Percentiles rank a stretch among this genome's conserved stretches.
Conservation (phyloP, 1,140 invertebrate species). For the Drosophila orena region DNA sequence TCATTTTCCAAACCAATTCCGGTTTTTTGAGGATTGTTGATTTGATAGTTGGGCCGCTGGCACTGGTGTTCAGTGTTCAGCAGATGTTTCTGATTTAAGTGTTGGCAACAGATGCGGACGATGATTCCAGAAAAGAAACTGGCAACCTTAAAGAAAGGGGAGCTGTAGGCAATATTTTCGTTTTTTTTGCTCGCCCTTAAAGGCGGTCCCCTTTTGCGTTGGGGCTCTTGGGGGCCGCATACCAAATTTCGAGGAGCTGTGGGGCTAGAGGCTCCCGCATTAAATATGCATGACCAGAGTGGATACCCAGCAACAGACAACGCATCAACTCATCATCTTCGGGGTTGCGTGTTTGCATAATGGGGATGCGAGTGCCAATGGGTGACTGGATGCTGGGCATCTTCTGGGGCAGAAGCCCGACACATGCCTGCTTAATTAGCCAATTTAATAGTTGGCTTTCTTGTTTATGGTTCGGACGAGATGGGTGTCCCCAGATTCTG, state of each 20-base stretch:
- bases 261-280: constrained; percentile 15
- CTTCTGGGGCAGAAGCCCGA: constrained; percentile 18
- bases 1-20: neutral
- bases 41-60: constrained; percentile 29
- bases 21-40: constrained; percentile 3
- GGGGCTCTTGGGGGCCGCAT: constrained; percentile 20
- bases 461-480: constrained; percentile 58
- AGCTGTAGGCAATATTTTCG: constrained; percentile 1
- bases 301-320: constrained; percentile 26
- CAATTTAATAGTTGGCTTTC: constrained; percentile 78
- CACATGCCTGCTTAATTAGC: constrained; percentile 71
- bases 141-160: neutral
- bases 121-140: constrained; percentile 5
- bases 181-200: constrained; percentile 14
- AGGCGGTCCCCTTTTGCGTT: constrained; percentile 20
- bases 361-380: constrained; percentile 27
- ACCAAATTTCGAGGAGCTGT: constrained; percentile 10
- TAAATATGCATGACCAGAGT: constrained; percentile 50
- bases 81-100: constrained; percentile 31
- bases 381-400: constrained; percentile 2
- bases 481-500: neutral
- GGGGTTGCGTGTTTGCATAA: constrained; percentile 73
- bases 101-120: constrained; percentile 23
- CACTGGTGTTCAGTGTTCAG: constrained; percentile 19
- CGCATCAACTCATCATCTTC: constrained; percentile 50